Evolutionary conservation across 2,888 invertebrate genomes (phyloP).

Genomic region (Lysandra coridon): DNA sequence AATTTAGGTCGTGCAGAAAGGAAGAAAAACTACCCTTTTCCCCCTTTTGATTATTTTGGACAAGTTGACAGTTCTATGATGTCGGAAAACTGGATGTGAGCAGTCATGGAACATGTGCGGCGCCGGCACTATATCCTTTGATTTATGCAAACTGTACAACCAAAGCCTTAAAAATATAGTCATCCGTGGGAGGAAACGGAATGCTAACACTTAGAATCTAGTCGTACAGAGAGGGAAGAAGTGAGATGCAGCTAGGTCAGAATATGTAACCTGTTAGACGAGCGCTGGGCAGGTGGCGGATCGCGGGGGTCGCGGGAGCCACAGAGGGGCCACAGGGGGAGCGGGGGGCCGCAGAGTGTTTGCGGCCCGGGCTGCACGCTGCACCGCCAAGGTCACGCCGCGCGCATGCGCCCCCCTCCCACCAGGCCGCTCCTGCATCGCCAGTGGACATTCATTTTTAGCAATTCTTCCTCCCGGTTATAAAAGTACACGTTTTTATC

Average conservation of each 20-base stretch:
- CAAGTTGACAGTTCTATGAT: neutral
- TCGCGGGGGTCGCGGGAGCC: conserved; percentile 51
- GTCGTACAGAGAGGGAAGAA: conserved; percentile 45
- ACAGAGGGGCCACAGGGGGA: conserved; percentile 52
- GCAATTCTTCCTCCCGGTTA: conserved; percentile 2
- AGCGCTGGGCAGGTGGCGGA: conserved; percentile 66
- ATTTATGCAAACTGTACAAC: neutral
- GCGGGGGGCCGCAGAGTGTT: conserved; percentile 33
- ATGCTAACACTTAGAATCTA: conserved; percentile 53
- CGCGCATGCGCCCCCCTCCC: conserved; percentile 67
- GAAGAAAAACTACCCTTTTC: neutral
- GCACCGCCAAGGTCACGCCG: conserved; percentile 77
- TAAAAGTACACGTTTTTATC: neutral
- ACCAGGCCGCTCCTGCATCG: conserved; percentile 5
- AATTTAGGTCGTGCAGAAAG: neutral
- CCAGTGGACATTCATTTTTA: conserved; percentile 27
- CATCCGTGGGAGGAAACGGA: neutral
- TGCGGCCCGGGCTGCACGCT: conserved; percentile 65
- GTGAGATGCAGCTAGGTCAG: conserved; percentile 53
- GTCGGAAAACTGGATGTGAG: neutral
- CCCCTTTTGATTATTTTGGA: neutral
- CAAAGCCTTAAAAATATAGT: neutral
- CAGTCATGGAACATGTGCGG: neutral
- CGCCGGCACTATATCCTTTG: too few species aligned
- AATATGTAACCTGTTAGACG: conserved; percentile 70